These are phyloP conservation scores for Schrankia costaestrigalis DNA, from an alignment of 2,888 invertebrate genomes.

Conservation along the genomic window DNA sequence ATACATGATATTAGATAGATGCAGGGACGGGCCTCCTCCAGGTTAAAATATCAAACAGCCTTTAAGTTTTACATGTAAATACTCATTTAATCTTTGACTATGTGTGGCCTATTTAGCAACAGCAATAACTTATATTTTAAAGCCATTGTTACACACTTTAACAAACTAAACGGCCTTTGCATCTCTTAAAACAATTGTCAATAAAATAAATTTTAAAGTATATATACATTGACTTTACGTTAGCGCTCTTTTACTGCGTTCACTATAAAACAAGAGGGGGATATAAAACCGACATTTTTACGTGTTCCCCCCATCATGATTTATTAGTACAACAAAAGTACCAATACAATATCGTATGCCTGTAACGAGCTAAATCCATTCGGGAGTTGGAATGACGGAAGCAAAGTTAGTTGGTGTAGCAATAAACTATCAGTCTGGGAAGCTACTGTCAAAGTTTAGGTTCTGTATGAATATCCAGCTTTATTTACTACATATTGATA, in stretches of 20 bases:
- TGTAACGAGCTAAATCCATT: constrained; percentile 1
- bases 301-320: constrained; percentile 28
- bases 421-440: too few species aligned
- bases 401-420: too few species aligned
- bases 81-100: too few species aligned
- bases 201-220: constrained; percentile 26
- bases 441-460: too few species aligned
- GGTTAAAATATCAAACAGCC: too few species aligned
- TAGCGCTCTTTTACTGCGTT: constrained; percentile 26
- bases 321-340: constrained; percentile 27
- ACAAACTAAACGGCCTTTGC: constrained; percentile 12
- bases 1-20: too few species aligned
- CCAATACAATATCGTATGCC: constrained; percentile 19
- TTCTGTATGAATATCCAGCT: too few species aligned
- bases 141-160: too few species aligned
- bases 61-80: too few species aligned
- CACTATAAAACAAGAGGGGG: constrained; percentile 28
- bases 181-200: constrained; percentile 6
- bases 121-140: not conserved
- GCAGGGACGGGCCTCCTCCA: too few species aligned
- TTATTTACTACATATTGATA: too few species aligned
- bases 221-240: constrained; percentile 22
- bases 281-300: constrained; percentile 31
- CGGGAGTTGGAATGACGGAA: not conserved
- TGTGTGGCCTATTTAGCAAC: too few species aligned